phyloP scores from a whole-genome alignment of 2,797 vertebrate genomes.

The Nyctalus aviator region DNA sequence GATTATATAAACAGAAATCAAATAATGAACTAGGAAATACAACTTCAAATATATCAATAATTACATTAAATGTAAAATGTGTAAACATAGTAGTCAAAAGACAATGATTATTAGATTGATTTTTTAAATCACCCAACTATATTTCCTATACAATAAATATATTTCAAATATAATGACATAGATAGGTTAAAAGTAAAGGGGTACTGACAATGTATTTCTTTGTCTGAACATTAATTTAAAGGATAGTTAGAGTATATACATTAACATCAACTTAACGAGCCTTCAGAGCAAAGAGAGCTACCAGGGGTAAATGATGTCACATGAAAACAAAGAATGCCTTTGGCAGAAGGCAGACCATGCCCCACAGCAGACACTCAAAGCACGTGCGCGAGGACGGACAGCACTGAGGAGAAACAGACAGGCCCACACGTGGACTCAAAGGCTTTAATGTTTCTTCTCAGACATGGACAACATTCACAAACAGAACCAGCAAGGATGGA shows the following conservation, averaged over 20 bases:
- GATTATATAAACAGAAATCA: constrained; percentile 4
- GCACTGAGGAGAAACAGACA: not conserved
- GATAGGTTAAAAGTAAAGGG: not conserved
- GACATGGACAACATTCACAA: not conserved
- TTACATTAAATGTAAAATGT: constrained; percentile 7
- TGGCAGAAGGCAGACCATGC: not conserved
- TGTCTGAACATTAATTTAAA: not conserved
- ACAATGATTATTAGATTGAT: not conserved
- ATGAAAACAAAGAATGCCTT: not conserved
- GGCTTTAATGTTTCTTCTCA: not conserved
- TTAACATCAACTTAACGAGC: not conserved
- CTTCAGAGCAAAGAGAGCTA: not conserved
- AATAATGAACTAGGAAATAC: not conserved
- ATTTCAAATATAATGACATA: not conserved
- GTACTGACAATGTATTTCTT: not conserved
- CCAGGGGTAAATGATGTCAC: not conserved
- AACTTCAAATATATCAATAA: not conserved
- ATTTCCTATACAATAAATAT: not conserved
- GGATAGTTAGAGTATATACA: not conserved
- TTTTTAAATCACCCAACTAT: not conserved
- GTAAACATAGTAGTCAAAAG: not conserved
- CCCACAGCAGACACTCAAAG: not conserved
- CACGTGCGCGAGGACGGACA: not conserved
- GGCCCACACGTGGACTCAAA: not conserved
- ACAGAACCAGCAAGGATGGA: not conserved